phyloP scores from a whole-genome alignment of 2,888 invertebrate genomes.

The Schrankia costaestrigalis region DNA sequence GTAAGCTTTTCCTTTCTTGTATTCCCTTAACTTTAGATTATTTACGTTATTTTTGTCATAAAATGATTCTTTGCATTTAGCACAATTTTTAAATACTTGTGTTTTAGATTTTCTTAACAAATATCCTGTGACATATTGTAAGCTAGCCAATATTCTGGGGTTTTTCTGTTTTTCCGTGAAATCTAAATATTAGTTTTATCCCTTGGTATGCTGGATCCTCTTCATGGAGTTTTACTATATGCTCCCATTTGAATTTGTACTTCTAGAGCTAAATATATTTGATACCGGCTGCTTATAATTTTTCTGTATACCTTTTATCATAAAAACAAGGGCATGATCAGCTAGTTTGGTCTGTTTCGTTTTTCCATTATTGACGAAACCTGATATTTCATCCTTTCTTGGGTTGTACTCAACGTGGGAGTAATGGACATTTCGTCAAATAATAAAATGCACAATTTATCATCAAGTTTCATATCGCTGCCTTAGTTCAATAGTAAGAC shows the following conservation, averaged over 20 bases:
- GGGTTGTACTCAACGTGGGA: constrained; percentile 24
- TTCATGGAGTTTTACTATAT: no score
- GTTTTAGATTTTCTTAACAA: no score
- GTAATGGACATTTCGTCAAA: constrained; percentile 33
- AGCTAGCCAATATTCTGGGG: no score
- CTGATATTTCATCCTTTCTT: constrained; percentile 25
- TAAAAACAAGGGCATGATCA: constrained; percentile 10
- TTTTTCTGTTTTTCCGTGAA: no score
- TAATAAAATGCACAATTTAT: constrained; percentile 25
- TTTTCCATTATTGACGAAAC: constrained; percentile 27
- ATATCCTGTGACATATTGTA: no score
- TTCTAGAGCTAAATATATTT: constrained; percentile 2
- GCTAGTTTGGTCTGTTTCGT: constrained; percentile 18
- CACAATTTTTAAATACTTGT: no score
- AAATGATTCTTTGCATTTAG: no score
- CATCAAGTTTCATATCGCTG: constrained; percentile 14
- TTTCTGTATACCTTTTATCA: constrained; percentile 3
- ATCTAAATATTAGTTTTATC: no score
- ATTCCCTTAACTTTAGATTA: no score
- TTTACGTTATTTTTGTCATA: no score
- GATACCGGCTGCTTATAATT: constrained; percentile 10
- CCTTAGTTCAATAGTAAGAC: neutral
- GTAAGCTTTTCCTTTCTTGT: no score
- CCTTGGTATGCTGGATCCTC: no score
- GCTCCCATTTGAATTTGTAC: constrained; percentile 1